phyloP scores from a whole-genome alignment of 2,113 vertebrate species.

The Rhineura floridana region DNA sequence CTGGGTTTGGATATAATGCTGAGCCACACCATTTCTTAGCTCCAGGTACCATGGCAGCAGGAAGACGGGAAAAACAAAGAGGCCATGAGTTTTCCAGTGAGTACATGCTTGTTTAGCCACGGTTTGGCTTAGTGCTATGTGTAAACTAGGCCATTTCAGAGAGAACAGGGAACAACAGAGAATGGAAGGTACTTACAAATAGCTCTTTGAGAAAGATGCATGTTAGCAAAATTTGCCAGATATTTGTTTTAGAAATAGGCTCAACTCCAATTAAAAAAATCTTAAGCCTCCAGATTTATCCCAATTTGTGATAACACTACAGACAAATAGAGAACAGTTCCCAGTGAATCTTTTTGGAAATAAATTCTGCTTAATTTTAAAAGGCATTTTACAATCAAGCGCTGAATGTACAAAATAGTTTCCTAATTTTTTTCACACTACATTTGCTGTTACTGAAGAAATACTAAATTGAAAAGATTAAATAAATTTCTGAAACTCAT shows the following conservation, averaged over 20 bases:
- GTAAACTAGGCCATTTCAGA: no score
- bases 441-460: not conserved
- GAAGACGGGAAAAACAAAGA: no score
- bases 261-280: not conserved
- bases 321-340: not conserved
- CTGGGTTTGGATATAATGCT: no score
- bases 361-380: not conserved
- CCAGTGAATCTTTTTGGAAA: not conserved
- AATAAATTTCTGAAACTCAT: not conserved
- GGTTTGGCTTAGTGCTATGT: no score
- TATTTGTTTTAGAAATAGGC: not conserved
- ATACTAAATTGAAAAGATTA: not conserved
- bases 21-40: no score
- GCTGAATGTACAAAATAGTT: not conserved
- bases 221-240: not conserved
- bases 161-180: not conserved
- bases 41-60: no score
- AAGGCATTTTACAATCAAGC: not conserved
- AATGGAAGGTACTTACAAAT: not conserved
- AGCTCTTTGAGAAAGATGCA: not conserved
- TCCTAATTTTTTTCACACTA: not conserved
- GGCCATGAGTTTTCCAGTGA: no score
- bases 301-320: not conserved
- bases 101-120: no score
- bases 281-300: not conserved